Conservation (phyloP, 2,888 invertebrate species). For the Ormyrus labotus region DNA sequence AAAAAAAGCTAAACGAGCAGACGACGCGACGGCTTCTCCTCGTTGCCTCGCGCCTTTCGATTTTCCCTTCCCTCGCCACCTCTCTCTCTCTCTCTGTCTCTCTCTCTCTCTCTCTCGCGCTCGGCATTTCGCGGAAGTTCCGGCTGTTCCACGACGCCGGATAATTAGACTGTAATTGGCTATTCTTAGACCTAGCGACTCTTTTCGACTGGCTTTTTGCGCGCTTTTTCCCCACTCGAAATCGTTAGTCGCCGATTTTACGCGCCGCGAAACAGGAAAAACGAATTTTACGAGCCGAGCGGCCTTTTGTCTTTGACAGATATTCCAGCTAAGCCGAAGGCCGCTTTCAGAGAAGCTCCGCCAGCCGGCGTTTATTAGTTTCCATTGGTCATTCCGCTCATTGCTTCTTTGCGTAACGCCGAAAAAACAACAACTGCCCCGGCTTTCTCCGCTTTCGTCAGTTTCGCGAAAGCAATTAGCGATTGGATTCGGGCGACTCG, state of each 20-base stretch:
- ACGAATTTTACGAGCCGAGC: background rate
- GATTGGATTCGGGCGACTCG: background rate
- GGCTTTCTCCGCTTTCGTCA: background rate
- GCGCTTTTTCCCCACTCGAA: background rate
- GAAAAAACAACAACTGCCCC: slow-evolving; percentile 6
- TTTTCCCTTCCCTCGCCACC: slow-evolving; percentile 4
- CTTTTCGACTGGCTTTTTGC: slow-evolving; percentile 6
- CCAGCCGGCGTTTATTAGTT: no score
- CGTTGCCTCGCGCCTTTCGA: slow-evolving; percentile 34
- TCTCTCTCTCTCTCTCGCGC: background rate
- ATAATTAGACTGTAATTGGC: slow-evolving; percentile 54
- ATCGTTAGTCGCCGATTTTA: slow-evolving; percentile 28
- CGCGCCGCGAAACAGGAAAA: slow-evolving; percentile 39
- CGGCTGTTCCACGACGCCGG: slow-evolving; percentile 41
- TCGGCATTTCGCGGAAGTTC: slow-evolving; percentile 47
- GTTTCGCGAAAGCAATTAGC: background rate
- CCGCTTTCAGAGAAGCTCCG: no score
- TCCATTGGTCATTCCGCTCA: slow-evolving; percentile 1
- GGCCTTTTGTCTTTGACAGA: background rate
- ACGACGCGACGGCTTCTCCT: slow-evolving; percentile 1
- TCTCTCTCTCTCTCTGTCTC: background rate
- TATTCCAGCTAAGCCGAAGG: no score
- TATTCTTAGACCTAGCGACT: slow-evolving; percentile 52
- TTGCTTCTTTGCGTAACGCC: background rate
- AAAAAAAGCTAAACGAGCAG: background rate